Evolutionary conservation across 2,113 vertebrate species (phyloP), one percentile per base, ranked within the genome.

Genomic region (Myiozetetes cayanensis): DNA sequence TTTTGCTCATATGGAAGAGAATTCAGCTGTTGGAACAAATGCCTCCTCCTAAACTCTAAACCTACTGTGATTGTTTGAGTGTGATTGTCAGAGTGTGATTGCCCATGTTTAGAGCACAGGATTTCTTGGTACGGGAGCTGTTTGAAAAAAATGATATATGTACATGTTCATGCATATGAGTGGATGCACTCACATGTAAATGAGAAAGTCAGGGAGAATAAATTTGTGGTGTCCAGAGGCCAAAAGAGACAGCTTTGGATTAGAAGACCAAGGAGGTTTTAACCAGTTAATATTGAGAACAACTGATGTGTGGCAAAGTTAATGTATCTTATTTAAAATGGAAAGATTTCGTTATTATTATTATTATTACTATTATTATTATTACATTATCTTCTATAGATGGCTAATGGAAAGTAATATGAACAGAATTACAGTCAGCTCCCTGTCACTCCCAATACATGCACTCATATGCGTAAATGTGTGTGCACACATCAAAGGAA

Each of bases 371-470:
- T 43, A 21, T 37, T 61, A 10, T 78, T 82, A 63, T 44, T 59
- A 77, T 16, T 62, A 71, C 10, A 18, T 49, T 77, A n/a, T 27
- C 62, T 71, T 87, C 21, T 46, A 9, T 10, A 44, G 53, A 53
- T 8, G 28, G 13, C 12, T 65, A 76, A 85, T 70, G 43, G 31
- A 44, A 67, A 85, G 44, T 43, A 94, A 72, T 17, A 39, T 4
- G 12, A n/a, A 33, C 31, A 81, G 44, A 39, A 28, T 68, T 61
- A 76, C 53, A 73, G 31, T 43, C 50, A 83, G 13, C 6, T 68
- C 15, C 31, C 44, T 0, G 0, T 92, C 14, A 11, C 47, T 78
- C 13, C 27, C 58, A 65, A 8, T 44, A 8, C 2, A 8, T 17
- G 21, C 8, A 5, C 22, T 89, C 1, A 0, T 49, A 43, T 12